Percentiles rank a stretch among this genome's conserved stretches.
Conservation (phyloP, 2,797 vertebrate species). For the Oreochromis grahami region DNA sequence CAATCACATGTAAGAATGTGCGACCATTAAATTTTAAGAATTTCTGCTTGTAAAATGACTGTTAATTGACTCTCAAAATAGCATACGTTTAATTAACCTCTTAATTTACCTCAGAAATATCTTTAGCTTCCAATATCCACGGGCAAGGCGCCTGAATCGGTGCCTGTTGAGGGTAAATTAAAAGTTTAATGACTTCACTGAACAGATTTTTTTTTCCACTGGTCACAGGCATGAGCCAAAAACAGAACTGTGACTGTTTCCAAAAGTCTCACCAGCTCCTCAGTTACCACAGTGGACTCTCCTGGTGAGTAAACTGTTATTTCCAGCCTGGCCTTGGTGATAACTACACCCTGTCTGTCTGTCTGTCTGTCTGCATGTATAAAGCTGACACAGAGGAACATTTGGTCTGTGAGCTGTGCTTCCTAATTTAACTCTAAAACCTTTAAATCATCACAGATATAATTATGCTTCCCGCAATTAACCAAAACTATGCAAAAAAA, state of each 20-base stretch:
- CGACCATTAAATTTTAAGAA: background rate
- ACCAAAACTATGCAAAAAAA: constrained; percentile 10
- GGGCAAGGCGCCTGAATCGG: background rate
- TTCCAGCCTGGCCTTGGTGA: constrained; percentile 50
- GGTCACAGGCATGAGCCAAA: constrained; percentile 6
- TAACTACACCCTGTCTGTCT: constrained; percentile 38
- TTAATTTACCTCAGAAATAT: background rate
- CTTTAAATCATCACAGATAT: constrained; percentile 45
- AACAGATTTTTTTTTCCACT: background rate
- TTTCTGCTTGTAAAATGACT: background rate
- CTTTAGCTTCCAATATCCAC: background rate
- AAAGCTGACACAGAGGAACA: constrained; percentile 43
- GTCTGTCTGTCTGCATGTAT: constrained; percentile 16
- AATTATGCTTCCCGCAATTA: constrained; percentile 42
- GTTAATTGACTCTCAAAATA: background rate
- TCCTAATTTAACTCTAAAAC: constrained; percentile 55
- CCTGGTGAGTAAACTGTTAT: constrained; percentile 46
- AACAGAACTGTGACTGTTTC: background rate
- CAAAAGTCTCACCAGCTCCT: background rate
- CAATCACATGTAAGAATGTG: background rate
- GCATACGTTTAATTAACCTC: background rate
- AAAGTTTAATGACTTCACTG: background rate
- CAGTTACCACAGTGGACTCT: constrained; percentile 9
- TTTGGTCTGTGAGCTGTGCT: constrained; percentile 47
- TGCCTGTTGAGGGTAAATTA: background rate